Evolutionary conservation across 2,888 invertebrate genomes (phyloP), one percentile per base, ranked within the genome.

Genomic region (Hoplodrina ambigua): DNA sequence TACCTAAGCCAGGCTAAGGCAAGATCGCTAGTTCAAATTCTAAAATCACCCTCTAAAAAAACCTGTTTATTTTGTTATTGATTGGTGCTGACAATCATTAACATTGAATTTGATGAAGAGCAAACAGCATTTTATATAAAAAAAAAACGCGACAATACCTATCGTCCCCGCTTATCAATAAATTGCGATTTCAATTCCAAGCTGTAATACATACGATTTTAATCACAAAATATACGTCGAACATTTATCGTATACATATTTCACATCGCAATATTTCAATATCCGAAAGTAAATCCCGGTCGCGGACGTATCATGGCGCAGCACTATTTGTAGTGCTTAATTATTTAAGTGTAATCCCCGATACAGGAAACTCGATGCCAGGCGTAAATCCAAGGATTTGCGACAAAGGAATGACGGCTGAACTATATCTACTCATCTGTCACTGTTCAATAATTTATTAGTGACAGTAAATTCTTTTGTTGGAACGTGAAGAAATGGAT

Each of bases 301-400:
- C 54, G 46, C 63, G 54, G 57, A 58, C 30, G 57, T 71, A 70
- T 73, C 69, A 20, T 37, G 46, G 71, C 56, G 49, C 84, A 75
- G 49, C 82, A 84, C 85, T 83, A 82, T 76, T 73, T 58, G 41
- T 15, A 55, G 64, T 68, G 60, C 72, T 83, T 81, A 82, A 86
- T 87, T 84, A 86, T 87, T 87, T 78, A 83, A 79, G 56, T 69
- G 61, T 85, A 80, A 86, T 86, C 74, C 82, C 67, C 65, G 72
- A 82, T 84, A 80, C 81, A 79, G 80, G 66, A 62, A 69, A 61
- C 67, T 66, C 17, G 71, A 67, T 71, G 78, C 70, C 78, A 69
- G 60, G 65, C 46, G 44, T 76, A 74, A 67, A 84, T 65, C 72
- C 69, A 49, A 37, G 80, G 81, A 71, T 82, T 76, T 75, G 73